Conservation (phyloP, 2,113 vertebrate species). For the Phylloscopus trochiloides region DNA sequence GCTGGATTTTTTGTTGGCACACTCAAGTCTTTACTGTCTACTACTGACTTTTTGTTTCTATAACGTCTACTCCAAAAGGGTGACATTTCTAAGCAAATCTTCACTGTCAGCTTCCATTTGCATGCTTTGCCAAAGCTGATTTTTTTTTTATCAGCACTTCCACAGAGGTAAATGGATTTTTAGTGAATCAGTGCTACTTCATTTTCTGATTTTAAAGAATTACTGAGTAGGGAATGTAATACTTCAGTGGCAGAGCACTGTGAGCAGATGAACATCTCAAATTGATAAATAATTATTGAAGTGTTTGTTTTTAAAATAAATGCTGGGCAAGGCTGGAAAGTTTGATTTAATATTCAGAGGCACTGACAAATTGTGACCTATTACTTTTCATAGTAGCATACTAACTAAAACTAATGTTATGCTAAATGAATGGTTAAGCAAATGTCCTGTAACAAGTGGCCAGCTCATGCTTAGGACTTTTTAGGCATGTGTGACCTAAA, state of each 20-base stretch:
- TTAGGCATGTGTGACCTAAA: background rate
- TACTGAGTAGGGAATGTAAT: background rate
- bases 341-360: slow-evolving; percentile 1
- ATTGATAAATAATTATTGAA: slow-evolving; percentile 37
- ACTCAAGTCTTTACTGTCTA: background rate
- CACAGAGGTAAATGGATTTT: background rate
- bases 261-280: slow-evolving; percentile 13
- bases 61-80: background rate
- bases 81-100: background rate
- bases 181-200: background rate
- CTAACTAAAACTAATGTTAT: background rate
- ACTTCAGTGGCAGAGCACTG: background rate
- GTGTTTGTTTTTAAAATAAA: slow-evolving; percentile 35
- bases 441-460: background rate
- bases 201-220: background rate
- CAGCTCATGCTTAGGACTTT: background rate
- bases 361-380: background rate
- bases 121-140: background rate
- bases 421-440: background rate
- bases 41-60: background rate
- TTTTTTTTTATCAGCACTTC: background rate
- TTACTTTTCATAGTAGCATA: background rate
- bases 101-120: background rate
- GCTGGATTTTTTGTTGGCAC: background rate
- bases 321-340: background rate